Evolutionary conservation across 2,888 invertebrate genomes (phyloP), one percentile per base, ranked within the genome.

Genomic region (Chaitophorus viminalis): DNA sequence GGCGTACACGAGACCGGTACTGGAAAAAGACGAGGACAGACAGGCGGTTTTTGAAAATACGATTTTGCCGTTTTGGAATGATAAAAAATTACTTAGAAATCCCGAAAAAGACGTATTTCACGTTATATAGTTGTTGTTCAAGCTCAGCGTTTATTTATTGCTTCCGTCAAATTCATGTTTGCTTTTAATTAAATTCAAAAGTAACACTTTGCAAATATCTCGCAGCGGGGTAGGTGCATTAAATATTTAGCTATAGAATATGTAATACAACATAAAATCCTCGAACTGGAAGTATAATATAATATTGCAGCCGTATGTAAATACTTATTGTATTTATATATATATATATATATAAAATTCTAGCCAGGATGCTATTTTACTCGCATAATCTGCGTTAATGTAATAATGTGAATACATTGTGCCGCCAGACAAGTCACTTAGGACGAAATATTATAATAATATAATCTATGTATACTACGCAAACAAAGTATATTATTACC

Each of bases 131-230:
- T 29, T 70, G 31, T 70, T 70, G 31, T 70, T 70, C 70, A 70
- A 70, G 70, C 31, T 70, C 70, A 70, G 70, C 70, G 70, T 70
- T 70, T n/a, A n/a, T 65, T n/a, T n/a, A n/a, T 70, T 29, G 70
- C 29, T 31, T 29, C 54, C 21, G 65, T 65, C 36, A 65, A 65
- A 68, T 39, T 36, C 39, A n/a, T 39, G 65, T 79, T 79, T 65
- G 65, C 65, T 79, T 54, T 65, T 79, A 65, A 79, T 79, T 65
- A 65, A 65, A 39, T 79, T 29, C 79, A 79, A 65, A 79, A 60
- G 25, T n/a, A 79, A 79, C 60, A 79, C 36, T 79, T 36, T 36
- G 60, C 36, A 60, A 36, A 36, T 36, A 79, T 11, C 39, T 60
- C 54, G 6, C 68, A 17, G 29, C 70, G 1, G 29, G 54, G 60